Evolutionary conservation across 2,113 vertebrate genomes (phyloP), one percentile per base, ranked within the genome.

Genomic region (Sapayoa aenigma): DNA sequence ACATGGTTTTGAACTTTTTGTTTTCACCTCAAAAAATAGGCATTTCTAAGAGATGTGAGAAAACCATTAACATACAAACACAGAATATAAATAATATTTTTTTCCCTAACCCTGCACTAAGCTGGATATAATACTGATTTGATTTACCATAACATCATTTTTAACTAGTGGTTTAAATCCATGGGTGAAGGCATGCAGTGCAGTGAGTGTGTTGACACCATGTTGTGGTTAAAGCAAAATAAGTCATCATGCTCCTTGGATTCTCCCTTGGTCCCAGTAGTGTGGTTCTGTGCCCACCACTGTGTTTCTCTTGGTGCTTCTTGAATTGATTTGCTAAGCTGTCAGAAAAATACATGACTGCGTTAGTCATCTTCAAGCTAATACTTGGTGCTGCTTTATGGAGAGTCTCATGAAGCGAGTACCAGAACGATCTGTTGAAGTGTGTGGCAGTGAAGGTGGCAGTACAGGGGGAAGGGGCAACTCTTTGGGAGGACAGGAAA

Each of bases 171-270:
- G 7, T 50, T 59, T 84, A n/a, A 63, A 31, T 58, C 47, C 60
- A 7, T 46, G 46, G 11, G 10, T 53, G 53, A 68, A 87, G 9
- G 50, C 55, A 8, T n/a, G 30, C 27, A 9, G 23, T 1, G 1
- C 11, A 30, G 11, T 59, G 49, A 73, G 18, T 0, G 0, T 5
- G 28, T 37, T 1, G 3, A 25, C 9, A 6, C 2, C 2, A 1
- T 19, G 9, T 31, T 76, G 28, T 19, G 63, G 11, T 31, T 77
- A 20, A 59, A 65, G 55, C 44, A 30, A 81, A n/a, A 28, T 15
- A 80, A 41, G 14, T 46, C 12, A 72, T 39, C 9, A 2, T 0
- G 0, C 15, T 49, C 9, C 50, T 65, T 67, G 37, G 60, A 30
- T 62, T 58, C 42, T 35, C 6, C 24, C 28, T 75, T 55, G 28